Evolutionary conservation across 2,113 vertebrate genomes (phyloP).

Genomic region (Gambusia affinis): DNA sequence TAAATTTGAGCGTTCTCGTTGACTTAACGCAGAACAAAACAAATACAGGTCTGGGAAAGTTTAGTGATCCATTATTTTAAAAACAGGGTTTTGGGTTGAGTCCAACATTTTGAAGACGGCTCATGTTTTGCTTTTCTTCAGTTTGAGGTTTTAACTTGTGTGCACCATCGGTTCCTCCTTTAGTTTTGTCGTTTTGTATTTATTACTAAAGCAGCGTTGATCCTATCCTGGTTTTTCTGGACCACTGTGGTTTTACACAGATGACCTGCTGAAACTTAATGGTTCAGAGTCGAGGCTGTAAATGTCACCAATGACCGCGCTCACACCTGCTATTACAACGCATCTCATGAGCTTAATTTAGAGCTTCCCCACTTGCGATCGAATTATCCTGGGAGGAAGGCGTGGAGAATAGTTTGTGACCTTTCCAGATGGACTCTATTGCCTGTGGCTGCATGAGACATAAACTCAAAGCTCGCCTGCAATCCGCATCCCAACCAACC

Average conservation of each 20-base stretch:
- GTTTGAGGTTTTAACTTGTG: background rate
- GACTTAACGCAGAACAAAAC: too few species aligned
- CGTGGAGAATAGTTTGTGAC: background rate
- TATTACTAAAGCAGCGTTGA: background rate
- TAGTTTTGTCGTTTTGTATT: background rate
- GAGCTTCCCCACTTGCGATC: background rate
- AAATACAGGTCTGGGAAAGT: too few species aligned
- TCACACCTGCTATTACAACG: background rate
- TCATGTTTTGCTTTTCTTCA: too few species aligned
- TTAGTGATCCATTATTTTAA: too few species aligned
- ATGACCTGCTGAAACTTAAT: background rate
- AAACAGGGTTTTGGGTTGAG: too few species aligned
- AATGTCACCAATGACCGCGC: background rate
- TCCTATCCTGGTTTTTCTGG: background rate
- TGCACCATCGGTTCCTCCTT: background rate
- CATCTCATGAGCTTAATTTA: background rate
- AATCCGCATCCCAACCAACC: constrained; percentile 16
- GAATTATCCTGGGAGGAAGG: background rate
- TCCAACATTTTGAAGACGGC: too few species aligned
- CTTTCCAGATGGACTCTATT: constrained; percentile 8
- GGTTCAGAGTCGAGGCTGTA: too few species aligned
- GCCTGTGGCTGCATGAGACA: constrained; percentile 15
- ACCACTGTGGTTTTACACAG: background rate
- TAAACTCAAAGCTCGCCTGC: constrained; percentile 5
- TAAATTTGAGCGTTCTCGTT: too few species aligned